A percentile compares a stretch with the other conserved stretches of the same genome.
Evolutionary conservation across 2,888 invertebrate genomes (phyloP).

Genomic region (Tenthredo distinguenda): DNA sequence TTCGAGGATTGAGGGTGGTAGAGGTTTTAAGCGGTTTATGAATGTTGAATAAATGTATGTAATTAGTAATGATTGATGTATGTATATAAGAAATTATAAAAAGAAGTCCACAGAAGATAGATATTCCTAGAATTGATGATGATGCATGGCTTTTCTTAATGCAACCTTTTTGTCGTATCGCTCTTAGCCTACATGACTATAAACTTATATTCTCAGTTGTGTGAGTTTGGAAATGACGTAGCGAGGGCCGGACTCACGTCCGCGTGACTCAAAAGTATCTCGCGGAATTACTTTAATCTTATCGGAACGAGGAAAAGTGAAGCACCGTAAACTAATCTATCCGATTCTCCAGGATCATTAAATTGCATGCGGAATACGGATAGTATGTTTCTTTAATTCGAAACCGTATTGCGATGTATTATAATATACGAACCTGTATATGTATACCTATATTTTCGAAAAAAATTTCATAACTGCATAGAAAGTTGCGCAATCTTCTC

Average conservation of each 20-base stretch:
- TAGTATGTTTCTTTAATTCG: background rate
- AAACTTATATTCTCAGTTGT: background rate
- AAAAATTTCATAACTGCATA: background rate
- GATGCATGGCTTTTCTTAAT: background rate
- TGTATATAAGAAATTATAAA: background rate
- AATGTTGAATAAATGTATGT: background rate
- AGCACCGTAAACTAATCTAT: background rate
- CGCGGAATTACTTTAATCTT: slow-evolving; percentile 30
- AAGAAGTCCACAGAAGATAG: background rate
- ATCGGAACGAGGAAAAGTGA: background rate
- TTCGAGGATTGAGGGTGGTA: background rate
- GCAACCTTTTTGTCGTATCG: background rate
- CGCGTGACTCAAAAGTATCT: slow-evolving; percentile 13
- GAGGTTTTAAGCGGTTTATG: background rate
- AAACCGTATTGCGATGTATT: background rate
- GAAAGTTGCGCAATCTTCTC: background rate
- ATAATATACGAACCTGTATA: too few species aligned
- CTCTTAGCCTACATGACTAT: background rate
- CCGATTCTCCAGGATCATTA: background rate
- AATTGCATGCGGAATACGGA: background rate
- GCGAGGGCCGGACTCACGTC: background rate
- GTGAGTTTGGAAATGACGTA: background rate
- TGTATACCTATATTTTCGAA: background rate
- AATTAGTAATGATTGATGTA: background rate
- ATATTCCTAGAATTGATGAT: background rate